Evolutionary conservation across 2,113 vertebrate species (phyloP).

Genomic region (Conger conger): DNA sequence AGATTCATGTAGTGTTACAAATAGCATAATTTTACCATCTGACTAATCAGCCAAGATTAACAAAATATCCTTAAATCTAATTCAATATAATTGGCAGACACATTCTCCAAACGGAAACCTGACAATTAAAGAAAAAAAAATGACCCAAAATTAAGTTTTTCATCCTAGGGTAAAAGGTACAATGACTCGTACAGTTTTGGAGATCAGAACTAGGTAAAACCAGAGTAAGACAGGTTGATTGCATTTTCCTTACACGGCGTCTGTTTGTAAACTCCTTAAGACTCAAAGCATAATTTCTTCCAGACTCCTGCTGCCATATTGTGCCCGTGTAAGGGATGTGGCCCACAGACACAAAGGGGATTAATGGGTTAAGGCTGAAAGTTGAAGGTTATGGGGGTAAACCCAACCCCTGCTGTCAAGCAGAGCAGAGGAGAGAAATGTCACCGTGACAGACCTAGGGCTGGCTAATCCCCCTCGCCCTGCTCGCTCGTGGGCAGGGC

Average conservation of each 20-base stretch:
- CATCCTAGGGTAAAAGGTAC: not conserved
- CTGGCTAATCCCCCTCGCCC: constrained; percentile 58
- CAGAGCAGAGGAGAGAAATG: constrained; percentile 74
- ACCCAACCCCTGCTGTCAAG: constrained; percentile 68
- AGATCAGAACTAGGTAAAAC: constrained; percentile 2
- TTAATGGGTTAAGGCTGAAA: constrained; percentile 70
- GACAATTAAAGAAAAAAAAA: too few relatives aligned
- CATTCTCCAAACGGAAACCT: not conserved
- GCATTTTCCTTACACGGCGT: not conserved
- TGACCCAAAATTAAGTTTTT: constrained; percentile 4
- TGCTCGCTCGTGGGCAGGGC: constrained; percentile 27
- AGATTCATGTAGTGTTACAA: not conserved
- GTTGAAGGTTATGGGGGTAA: constrained; percentile 78
- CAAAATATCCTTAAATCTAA: not conserved
- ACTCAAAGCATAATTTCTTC: constrained; percentile 8
- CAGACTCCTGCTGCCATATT: constrained; percentile 44
- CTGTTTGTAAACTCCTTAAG: not conserved
- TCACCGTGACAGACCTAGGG: constrained; percentile 72
- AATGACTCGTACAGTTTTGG: not conserved
- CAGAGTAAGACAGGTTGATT: not conserved
- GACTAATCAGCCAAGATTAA: not conserved
- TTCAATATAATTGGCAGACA: not conserved
- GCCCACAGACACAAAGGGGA: constrained; percentile 56
- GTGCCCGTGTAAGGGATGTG: constrained; percentile 41
- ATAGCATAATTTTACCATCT: not conserved